Conservation (phyloP, 2,797 vertebrate species). For the Pangasius larnaudii region DNA sequence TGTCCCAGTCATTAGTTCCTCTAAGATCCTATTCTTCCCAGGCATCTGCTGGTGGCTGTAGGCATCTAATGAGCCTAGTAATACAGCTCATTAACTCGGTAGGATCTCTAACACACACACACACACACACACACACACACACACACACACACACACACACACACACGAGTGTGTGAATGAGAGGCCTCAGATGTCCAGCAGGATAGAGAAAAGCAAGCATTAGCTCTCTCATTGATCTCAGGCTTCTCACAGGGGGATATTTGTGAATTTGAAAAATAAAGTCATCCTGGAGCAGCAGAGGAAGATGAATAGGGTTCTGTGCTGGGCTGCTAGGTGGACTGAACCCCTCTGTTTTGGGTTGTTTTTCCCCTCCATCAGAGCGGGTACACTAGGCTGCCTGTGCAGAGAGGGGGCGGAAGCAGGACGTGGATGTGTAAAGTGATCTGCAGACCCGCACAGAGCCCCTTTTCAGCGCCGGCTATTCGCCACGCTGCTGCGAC, state of each 20-base stretch:
- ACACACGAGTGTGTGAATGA: constrained; percentile 45
- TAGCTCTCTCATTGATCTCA: constrained; percentile 61
- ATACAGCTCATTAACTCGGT: constrained; percentile 38
- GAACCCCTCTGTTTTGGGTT: constrained; percentile 77
- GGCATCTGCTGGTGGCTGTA: background rate
- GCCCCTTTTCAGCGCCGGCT: constrained; percentile 77
- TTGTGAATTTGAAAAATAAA: constrained; percentile 77
- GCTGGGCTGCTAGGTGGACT: constrained; percentile 75
- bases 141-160: constrained; percentile 5
- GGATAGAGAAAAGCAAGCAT: constrained; percentile 60
- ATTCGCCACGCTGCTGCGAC: constrained; percentile 75
- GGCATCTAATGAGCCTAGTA: constrained; percentile 17
- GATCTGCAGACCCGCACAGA: constrained; percentile 80
- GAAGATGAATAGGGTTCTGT: constrained; percentile 83
- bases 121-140: constrained; percentile 25
- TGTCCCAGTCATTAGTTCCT: background rate
- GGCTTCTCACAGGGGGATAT: constrained; percentile 67
- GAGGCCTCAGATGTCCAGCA: constrained; percentile 57
- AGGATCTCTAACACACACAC: constrained; percentile 6
- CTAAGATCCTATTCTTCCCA: background rate
- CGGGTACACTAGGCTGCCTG: constrained; percentile 79
- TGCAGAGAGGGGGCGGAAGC: constrained; percentile 85
- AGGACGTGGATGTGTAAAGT: constrained; percentile 87
- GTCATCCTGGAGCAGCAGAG: constrained; percentile 67
- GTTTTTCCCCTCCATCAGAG: constrained; percentile 69